Conservation (phyloP, 2,113 vertebrate genomes). For the Urocolius indicus region DNA sequence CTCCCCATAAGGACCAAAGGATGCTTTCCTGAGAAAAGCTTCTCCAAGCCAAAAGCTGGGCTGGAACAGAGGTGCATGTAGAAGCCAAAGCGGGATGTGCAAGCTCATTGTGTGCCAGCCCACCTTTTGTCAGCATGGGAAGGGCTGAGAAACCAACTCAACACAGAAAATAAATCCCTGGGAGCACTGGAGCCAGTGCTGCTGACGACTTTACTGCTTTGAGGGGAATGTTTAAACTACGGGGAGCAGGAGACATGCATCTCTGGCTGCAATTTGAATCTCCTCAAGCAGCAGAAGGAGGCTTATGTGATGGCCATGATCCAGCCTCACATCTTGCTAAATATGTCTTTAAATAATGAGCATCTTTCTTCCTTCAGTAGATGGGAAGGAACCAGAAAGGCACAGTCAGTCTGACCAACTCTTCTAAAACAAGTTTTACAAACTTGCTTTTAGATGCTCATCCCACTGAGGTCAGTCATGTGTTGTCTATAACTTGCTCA, state of each 20-base stretch:
- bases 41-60: fast-evolving
- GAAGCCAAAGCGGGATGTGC: neutral
- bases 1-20: fast-evolving
- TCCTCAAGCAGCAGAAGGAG: neutral
- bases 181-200: neutral
- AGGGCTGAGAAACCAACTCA: neutral
- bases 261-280: neutral
- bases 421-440: neutral
- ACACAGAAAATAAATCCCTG: neutral
- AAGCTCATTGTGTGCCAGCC: neutral
- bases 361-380: neutral
- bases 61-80: neutral
- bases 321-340: neutral
- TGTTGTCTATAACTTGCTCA: neutral
- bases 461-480: neutral
- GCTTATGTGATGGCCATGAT: neutral
- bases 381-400: neutral
- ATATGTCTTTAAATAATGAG: neutral
- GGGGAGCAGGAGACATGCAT: neutral
- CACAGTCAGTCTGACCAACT: neutral
- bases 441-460: neutral
- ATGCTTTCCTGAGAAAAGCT: neutral
- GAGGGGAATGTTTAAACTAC: neutral
- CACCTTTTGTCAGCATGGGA: neutral
- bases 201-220: fast-evolving